A percentile compares a stretch with the other conserved stretches of the same genome.
phyloP scores from a whole-genome alignment of 2,113 vertebrate genomes.

The Nanorana parkeri region DNA sequence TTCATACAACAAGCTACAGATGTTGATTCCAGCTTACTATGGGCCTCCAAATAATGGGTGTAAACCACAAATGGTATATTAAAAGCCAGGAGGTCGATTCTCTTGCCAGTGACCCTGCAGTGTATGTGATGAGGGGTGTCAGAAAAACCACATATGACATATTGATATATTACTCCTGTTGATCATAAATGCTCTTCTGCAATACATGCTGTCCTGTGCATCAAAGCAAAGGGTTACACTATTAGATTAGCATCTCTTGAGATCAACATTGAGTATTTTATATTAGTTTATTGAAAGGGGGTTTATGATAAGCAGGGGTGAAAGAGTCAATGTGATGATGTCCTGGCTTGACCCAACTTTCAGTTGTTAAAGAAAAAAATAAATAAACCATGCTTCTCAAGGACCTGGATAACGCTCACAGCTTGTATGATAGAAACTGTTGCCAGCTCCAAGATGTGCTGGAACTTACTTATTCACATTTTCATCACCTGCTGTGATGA shows the following conservation, averaged over 20 bases:
- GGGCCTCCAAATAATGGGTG: conserved; percentile 15
- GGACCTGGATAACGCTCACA: not conserved
- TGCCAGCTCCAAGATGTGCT: conserved; percentile 11
- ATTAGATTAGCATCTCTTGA: not conserved
- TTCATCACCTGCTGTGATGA: conserved; percentile 20
- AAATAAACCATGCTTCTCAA: not conserved
- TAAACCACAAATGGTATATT: conserved; percentile 37
- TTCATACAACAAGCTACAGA: conserved; percentile 61
- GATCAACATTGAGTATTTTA: too few relatives aligned
- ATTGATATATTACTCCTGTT: conserved; percentile 1
- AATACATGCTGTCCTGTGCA: not conserved
- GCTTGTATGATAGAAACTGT: conserved; percentile 5
- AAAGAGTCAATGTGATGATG: conserved; percentile 26
- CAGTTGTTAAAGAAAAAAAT: not conserved
- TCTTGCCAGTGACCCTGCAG: conserved; percentile 9
- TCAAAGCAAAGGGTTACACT: conserved; percentile 8
- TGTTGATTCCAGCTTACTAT: conserved; percentile 16
- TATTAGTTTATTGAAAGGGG: too few relatives aligned
- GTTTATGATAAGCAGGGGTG: not conserved
- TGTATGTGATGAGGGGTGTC: conserved; percentile 14
- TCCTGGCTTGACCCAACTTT: conserved; percentile 30
- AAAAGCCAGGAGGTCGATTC: conserved; percentile 14
- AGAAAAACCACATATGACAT: not conserved
- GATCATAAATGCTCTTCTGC: not conserved
- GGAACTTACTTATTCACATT: conserved; percentile 11